Evolutionary conservation across 2,797 vertebrate genomes (phyloP).

Genomic region (Sebastes minor): DNA sequence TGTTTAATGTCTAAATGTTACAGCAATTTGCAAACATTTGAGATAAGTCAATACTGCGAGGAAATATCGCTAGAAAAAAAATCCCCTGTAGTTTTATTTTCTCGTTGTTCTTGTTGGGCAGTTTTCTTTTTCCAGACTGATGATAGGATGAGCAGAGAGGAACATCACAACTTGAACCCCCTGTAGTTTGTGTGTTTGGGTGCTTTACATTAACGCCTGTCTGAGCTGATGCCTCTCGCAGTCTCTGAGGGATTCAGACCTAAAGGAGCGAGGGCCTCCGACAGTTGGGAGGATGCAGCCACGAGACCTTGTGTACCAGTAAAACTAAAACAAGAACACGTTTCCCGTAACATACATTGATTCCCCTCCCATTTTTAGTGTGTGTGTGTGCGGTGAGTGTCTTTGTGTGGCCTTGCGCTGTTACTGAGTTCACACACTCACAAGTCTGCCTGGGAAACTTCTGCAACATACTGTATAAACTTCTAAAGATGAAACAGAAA

Average conservation of each 20-base stretch:
- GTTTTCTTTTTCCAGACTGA: neutral
- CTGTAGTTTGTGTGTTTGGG: constrained; percentile 13
- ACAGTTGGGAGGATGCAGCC: constrained; percentile 74
- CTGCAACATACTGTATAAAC: constrained; percentile 40
- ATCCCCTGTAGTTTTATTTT: constrained; percentile 6
- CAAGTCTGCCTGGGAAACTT: constrained; percentile 51
- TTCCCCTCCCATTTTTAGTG: constrained; percentile 71
- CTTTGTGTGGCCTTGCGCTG: constrained; percentile 64
- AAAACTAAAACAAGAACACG: constrained; percentile 73
- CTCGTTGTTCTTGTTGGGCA: neutral
- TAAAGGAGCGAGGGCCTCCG: constrained; percentile 49
- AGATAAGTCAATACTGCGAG: constrained; percentile 22
- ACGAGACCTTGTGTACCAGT: constrained; percentile 65
- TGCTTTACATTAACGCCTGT: constrained; percentile 23
- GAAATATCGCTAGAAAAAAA: constrained; percentile 7
- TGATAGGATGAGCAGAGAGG: neutral
- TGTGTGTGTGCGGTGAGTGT: constrained; percentile 19
- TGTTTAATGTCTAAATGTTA: constrained; percentile 43
- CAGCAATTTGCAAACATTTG: constrained; percentile 46
- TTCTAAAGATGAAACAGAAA: constrained; percentile 62
- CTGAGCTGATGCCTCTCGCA: neutral
- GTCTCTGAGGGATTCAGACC: constrained; percentile 67
- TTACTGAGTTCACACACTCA: constrained; percentile 57
- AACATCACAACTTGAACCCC: neutral
- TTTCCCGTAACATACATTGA: constrained; percentile 78